Percentiles rank a stretch among this genome's conserved stretches.
These are phyloP conservation scores for Chironomus tentans DNA, from an alignment of 2,888 invertebrate genomes.

Conservation along the genomic window DNA sequence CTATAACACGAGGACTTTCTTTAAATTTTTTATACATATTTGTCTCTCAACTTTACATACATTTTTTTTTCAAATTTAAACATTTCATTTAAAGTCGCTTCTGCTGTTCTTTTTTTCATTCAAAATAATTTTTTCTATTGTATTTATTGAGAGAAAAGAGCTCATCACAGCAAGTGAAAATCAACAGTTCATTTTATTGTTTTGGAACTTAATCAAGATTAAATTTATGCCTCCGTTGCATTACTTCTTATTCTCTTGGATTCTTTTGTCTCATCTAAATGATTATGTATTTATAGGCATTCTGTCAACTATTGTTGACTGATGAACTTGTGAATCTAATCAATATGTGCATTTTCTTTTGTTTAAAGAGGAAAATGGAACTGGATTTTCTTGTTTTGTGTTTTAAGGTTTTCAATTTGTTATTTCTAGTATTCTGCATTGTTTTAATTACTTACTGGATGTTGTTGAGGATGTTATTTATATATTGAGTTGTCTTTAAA, in stretches of 20 bases:
- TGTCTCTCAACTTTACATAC: not conserved
- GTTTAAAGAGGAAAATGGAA: no score
- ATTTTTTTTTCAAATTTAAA: no score
- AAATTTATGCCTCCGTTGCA: not conserved
- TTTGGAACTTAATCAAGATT: constrained; percentile 19
- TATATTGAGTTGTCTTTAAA: no score
- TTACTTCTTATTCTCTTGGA: not conserved
- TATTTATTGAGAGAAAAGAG: not conserved
- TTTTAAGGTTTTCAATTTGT: no score
- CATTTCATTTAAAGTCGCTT: not conserved
- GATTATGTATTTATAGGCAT: not conserved
- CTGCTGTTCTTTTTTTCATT: not conserved
- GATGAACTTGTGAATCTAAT: no score
- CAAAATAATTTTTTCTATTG: not conserved
- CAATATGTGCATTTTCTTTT: no score
- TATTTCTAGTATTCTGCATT: no score
- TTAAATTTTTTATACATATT: not conserved
- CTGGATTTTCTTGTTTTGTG: no score
- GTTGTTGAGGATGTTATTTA: no score
- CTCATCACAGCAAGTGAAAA: constrained; percentile 18
- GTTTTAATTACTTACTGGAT: no score
- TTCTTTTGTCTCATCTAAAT: not conserved
- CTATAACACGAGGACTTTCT: no score
- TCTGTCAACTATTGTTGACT: not conserved
- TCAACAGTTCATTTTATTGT: constrained; percentile 16